Evolutionary conservation across 1,140 invertebrate species (phyloP).

Genomic region (Solen grandis): DNA sequence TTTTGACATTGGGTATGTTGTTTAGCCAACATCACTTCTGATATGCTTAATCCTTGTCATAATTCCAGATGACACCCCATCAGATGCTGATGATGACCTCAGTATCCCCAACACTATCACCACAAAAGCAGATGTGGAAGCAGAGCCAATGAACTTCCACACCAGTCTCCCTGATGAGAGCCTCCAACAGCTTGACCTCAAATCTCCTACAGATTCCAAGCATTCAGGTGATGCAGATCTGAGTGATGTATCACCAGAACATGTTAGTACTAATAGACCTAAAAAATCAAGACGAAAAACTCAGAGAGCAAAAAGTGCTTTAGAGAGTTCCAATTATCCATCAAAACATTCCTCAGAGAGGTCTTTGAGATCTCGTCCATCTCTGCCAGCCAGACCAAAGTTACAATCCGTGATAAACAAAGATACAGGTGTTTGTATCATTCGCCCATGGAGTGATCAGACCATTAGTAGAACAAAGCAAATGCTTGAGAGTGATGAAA

Average conservation of each 20-base stretch:
- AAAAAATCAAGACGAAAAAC: conserved; percentile 39
- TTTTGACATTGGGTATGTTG: too few relatives aligned
- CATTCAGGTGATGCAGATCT: conserved; percentile 53
- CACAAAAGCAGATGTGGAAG: conserved; percentile 56
- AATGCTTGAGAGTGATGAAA: conserved; percentile 53
- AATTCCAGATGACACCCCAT: conserved; percentile 42
- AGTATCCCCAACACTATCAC: conserved; percentile 55
- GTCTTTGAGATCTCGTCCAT: conserved; percentile 1
- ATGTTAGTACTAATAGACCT: conserved; percentile 22
- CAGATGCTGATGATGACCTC: conserved; percentile 45
- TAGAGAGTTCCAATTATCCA: conserved; percentile 36
- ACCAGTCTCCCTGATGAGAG: conserved; percentile 16
- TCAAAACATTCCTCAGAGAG: conserved; percentile 47
- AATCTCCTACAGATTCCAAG: conserved; percentile 50
- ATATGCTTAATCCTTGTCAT: too few relatives aligned
- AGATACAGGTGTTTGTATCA: conserved; percentile 47
- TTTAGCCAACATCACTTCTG: too few relatives aligned
- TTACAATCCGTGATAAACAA: conserved; percentile 54
- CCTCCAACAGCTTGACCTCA: neutral
- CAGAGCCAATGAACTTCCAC: conserved; percentile 31
- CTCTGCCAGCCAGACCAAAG: conserved; percentile 35
- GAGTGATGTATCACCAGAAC: conserved; percentile 50
- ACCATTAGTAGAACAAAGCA: conserved; percentile 51
- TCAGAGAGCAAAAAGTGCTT: conserved; percentile 46
- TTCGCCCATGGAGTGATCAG: conserved; percentile 52